A percentile compares a stretch with the other conserved stretches of the same genome.
Evolutionary conservation across 2,113 vertebrate genomes (phyloP).

Genomic region (Gopherus evgoodei): DNA sequence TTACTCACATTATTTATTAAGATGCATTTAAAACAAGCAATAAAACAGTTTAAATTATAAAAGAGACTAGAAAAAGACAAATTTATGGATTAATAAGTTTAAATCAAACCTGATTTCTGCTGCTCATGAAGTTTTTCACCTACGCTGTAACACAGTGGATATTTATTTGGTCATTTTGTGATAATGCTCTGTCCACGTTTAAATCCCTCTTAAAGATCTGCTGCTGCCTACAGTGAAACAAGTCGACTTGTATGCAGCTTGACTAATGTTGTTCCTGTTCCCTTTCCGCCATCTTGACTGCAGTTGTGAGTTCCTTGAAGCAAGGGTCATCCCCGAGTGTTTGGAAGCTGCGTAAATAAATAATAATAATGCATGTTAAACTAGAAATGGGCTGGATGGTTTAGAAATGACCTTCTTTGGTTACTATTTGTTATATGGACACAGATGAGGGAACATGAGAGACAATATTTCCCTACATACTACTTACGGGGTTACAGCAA

Average conservation of each 20-base stretch:
- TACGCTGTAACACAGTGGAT: slow-evolving; percentile 46
- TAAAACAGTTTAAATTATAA: slow-evolving; percentile 51
- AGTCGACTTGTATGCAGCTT: slow-evolving; percentile 49
- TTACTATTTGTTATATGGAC: background rate
- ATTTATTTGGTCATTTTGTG: slow-evolving; percentile 65
- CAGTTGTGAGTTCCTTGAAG: slow-evolving; percentile 7
- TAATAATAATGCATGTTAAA: background rate
- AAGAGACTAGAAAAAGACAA: slow-evolving; percentile 34
- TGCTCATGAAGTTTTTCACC: slow-evolving; percentile 72
- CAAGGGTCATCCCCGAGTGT: background rate
- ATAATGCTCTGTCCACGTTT: slow-evolving; percentile 62
- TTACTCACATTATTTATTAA: background rate
- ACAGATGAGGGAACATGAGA: background rate
- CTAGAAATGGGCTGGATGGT: background rate
- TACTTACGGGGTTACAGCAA: slow-evolving; percentile 26
- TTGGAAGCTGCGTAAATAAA: slow-evolving; percentile 13
- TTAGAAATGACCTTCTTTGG: slow-evolving; percentile 8
- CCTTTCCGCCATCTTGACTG: slow-evolving; percentile 30
- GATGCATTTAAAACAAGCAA: slow-evolving; percentile 43
- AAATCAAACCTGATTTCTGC: slow-evolving; percentile 70
- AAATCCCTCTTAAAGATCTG: slow-evolving; percentile 54
- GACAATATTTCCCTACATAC: background rate
- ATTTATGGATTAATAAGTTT: slow-evolving; percentile 69
- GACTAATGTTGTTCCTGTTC: slow-evolving; percentile 59
- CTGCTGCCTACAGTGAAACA: slow-evolving; percentile 60